These are phyloP conservation scores for Phthorimaea operculella DNA, from an alignment of 1,140 invertebrate genomes.

Conservation along the genomic window DNA sequence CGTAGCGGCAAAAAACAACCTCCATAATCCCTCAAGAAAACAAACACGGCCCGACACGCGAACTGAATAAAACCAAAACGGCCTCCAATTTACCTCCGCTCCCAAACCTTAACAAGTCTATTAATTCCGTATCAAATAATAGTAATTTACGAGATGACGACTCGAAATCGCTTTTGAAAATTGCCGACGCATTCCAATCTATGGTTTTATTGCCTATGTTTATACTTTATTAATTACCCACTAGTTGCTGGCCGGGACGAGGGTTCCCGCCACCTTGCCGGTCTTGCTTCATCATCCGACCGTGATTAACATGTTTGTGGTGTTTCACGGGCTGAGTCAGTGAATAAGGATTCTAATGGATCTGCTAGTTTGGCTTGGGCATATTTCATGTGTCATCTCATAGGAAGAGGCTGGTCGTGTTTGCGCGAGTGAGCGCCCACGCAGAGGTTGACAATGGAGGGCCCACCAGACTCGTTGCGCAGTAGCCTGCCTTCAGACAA, in stretches of 20 bases:
- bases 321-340: neutral
- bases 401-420: conserved; percentile 9
- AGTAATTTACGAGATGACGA: conserved; percentile 61
- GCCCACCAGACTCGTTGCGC: conserved; percentile 31
- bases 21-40: conserved; percentile 54
- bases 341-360: neutral
- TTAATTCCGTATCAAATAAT: conserved; percentile 65
- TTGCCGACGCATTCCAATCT: conserved; percentile 49
- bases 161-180: conserved; percentile 54
- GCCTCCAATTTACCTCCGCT: conserved; percentile 54
- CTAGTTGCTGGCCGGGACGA: conserved; percentile 19
- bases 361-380: neutral
- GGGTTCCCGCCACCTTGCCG: neutral
- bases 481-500: conserved; percentile 42
- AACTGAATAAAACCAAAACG: conserved; percentile 62
- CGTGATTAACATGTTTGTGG: neutral
- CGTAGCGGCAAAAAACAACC: conserved; percentile 46
- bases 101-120: conserved; percentile 65
- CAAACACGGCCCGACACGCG: conserved; percentile 58
- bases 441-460: conserved; percentile 33
- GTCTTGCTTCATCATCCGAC: conserved; percentile 1
- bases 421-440: conserved; percentile 25
- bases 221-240: conserved; percentile 35
- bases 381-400: conserved; percentile 9
- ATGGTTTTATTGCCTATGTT: conserved; percentile 53